A percentile compares a stretch with the other conserved stretches of the same genome.
phyloP scores from a whole-genome alignment of 2,888 invertebrate species.

The Amiota communis region DNA sequence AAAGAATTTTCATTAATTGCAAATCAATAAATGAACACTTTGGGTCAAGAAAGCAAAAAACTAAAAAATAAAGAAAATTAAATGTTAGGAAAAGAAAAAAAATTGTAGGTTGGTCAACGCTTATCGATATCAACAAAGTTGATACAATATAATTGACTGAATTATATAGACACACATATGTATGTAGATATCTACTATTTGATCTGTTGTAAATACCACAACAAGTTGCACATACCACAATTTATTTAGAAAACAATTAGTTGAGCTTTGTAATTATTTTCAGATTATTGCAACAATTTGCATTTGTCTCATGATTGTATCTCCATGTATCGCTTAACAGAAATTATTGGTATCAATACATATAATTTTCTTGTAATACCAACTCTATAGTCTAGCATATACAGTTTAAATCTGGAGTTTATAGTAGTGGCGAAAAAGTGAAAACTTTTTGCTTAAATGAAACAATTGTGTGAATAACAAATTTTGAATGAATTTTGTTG shows the following conservation, averaged over 20 bases:
- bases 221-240: background rate
- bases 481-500: too few relatives aligned
- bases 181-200: background rate
- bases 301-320: background rate
- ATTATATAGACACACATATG: background rate
- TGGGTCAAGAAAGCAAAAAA: conserved; percentile 1
- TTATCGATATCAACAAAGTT: background rate
- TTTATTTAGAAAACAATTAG: conserved; percentile 29
- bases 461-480: too few relatives aligned
- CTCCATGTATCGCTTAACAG: background rate
- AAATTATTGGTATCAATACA: conserved; percentile 3
- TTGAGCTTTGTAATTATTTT: conserved; percentile 25
- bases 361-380: conserved; percentile 7
- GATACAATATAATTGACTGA: conserved; percentile 12
- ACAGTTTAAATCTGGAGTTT: too few relatives aligned
- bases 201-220: background rate
- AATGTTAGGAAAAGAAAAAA: background rate
- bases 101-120: conserved; percentile 1
- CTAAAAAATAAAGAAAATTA: conserved; percentile 4
- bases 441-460: too few relatives aligned
- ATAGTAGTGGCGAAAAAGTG: too few relatives aligned
- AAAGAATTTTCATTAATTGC: conserved; percentile 52
- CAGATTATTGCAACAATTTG: background rate
- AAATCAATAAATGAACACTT: conserved; percentile 66
- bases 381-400: too few relatives aligned